Evolutionary conservation across 1,140 invertebrate genomes (phyloP).

Genomic region (Pogonus chalceus): DNA sequence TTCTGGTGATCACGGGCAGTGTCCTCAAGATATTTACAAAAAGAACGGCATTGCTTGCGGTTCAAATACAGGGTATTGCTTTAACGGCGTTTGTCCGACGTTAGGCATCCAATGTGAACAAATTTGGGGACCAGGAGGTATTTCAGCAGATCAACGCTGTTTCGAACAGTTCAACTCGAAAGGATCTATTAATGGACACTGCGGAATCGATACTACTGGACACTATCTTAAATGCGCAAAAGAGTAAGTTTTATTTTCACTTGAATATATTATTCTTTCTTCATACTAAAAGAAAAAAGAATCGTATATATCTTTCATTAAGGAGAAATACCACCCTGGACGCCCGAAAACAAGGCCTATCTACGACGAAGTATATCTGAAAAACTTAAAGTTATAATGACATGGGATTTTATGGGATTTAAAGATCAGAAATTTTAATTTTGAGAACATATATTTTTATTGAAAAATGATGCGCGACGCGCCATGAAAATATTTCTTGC

Average conservation of each 20-base stretch:
- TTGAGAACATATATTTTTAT: too few species aligned
- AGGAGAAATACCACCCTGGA: too few species aligned
- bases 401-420: too few species aligned
- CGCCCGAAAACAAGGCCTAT: too few species aligned
- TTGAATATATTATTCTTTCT: too few species aligned
- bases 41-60: constrained; percentile 84
- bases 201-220: constrained; percentile 64
- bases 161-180: constrained; percentile 91
- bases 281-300: too few species aligned
- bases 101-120: constrained; percentile 75
- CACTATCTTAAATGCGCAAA: constrained; percentile 77
- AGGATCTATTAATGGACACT: constrained; percentile 87
- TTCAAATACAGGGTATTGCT: constrained; percentile 67
- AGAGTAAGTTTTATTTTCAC: constrained; percentile 80
- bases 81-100: constrained; percentile 83
- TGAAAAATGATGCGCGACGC: too few species aligned
- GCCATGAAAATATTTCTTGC: too few species aligned
- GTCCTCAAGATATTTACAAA: constrained; percentile 77
- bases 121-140: constrained; percentile 77
- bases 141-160: constrained; percentile 71
- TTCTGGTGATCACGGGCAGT: constrained; percentile 73
- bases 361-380: too few species aligned
- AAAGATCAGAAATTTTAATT: too few species aligned
- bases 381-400: too few species aligned
- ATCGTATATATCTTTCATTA: too few species aligned